Conservation (phyloP, 2,113 vertebrate genomes). For the Vicugna pacos region DNA sequence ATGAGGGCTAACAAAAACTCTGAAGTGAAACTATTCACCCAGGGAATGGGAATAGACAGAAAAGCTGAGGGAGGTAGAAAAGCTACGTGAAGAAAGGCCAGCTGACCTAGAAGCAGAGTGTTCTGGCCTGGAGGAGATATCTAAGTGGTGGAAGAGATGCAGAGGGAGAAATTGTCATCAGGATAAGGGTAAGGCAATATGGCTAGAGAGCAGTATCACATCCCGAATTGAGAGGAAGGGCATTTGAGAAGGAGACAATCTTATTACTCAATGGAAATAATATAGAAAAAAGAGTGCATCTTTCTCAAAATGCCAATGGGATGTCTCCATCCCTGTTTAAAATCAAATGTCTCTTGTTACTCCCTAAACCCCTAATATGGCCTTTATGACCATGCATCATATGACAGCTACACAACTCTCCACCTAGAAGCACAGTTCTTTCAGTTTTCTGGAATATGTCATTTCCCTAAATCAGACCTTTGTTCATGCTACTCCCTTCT, state of each 20-base stretch:
- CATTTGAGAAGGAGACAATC: background rate
- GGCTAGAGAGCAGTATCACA: background rate
- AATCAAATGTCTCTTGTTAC: background rate
- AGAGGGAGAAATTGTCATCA: background rate
- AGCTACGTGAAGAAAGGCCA: background rate
- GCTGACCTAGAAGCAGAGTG: background rate
- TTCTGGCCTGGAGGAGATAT: background rate
- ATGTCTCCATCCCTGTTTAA: background rate
- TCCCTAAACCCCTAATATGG: background rate
- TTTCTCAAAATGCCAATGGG: background rate
- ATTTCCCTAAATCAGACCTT: background rate
- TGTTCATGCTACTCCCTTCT: background rate
- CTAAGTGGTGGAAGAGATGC: background rate
- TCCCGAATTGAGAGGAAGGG: background rate
- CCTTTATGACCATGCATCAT: background rate
- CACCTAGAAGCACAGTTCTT: background rate
- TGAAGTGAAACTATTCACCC: background rate
- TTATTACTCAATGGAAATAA: background rate
- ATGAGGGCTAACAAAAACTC: background rate
- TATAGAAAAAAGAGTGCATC: background rate
- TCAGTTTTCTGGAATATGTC: background rate
- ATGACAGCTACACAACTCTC: background rate
- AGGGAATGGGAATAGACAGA: background rate
- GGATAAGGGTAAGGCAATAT: background rate
- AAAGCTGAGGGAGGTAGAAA: background rate